phyloP scores from a whole-genome alignment of 2,113 vertebrate genomes.

The Sitta europaea region DNA sequence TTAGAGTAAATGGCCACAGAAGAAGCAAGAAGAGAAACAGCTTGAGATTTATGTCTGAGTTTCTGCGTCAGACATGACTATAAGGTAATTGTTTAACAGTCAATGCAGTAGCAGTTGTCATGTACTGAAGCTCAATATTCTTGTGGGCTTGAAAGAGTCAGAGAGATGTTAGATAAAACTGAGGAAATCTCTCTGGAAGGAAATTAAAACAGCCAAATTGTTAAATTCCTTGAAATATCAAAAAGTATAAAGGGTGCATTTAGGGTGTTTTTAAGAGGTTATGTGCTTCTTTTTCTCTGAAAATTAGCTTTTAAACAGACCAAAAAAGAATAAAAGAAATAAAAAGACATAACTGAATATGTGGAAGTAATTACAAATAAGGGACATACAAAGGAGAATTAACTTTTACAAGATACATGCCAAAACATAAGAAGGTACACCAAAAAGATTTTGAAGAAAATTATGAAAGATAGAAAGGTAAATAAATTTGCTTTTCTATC shows the following conservation, averaged over 20 bases:
- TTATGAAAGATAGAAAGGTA: neutral
- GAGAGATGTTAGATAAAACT: neutral
- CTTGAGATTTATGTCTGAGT: neutral
- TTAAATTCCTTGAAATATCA: neutral
- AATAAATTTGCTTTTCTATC: neutral
- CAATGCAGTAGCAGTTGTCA: accelerated
- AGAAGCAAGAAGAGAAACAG: neutral
- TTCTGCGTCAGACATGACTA: neutral
- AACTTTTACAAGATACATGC: neutral
- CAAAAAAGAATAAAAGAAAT: neutral
- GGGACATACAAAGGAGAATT: neutral
- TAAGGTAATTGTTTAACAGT: neutral
- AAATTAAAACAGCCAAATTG: neutral
- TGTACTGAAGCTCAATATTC: neutral
- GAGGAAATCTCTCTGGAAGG: neutral
- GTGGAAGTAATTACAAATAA: neutral
- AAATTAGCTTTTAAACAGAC: neutral
- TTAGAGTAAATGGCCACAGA: neutral
- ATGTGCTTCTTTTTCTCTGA: neutral
- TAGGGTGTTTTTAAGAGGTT: neutral
- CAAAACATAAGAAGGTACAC: neutral
- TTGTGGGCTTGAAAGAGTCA: neutral
- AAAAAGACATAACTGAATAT: neutral
- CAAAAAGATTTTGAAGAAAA: neutral
- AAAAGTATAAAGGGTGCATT: neutral